Evolutionary conservation across 2,113 vertebrate genomes (phyloP).

Genomic region (Rattus norvegicus): GRCr8 NC_086035.1:16780001-16780500

Average conservation of each 20-base stretch:
- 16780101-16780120: accelerated
- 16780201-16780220: constrained; percentile 61
- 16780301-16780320: constrained; percentile 83
- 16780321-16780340: constrained; percentile 77
- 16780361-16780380: constrained; percentile 85
- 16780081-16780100: too few species aligned
- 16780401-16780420: constrained; percentile 80
- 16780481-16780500: not conserved
- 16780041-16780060: too few species aligned
- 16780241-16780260: constrained; percentile 65
- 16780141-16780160: not conserved
- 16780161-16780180: not conserved
- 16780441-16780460: constrained; percentile 79
- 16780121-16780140: too few species aligned
- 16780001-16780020: too few species aligned
- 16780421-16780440: constrained; percentile 78
- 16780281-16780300: constrained; percentile 72
- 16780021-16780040: too few species aligned
- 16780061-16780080: too few species aligned
- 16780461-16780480: constrained; percentile 63
- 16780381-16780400: constrained; percentile 78
- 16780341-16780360: constrained; percentile 83
- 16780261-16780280: constrained; percentile 71
- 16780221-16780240: constrained; percentile 62
- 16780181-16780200: constrained; percentile 46